A percentile compares a stretch with the other conserved stretches of the same genome.
phyloP scores from a whole-genome alignment of 1,140 invertebrate genomes.

The Drosophila santomea region DNA sequence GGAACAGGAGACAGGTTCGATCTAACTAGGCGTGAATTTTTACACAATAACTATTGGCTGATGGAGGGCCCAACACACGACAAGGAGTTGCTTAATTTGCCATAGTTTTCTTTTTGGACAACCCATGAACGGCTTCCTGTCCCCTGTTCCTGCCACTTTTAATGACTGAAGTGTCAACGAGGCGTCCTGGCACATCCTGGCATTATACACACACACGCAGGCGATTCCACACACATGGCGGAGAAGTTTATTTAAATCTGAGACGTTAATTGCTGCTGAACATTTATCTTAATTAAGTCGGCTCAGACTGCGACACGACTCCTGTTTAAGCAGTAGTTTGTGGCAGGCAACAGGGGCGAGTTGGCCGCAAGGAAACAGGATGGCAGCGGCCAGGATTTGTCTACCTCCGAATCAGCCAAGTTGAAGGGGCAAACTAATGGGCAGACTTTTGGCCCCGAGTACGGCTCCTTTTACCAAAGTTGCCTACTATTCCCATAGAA shows the following conservation, averaged over 20 bases:
- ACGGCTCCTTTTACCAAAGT: neutral
- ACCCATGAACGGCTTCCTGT: neutral
- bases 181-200: slow-evolving; percentile 3
- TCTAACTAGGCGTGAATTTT: slow-evolving; percentile 68
- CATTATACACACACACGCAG: slow-evolving; percentile 3
- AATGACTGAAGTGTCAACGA: slow-evolving; percentile 37
- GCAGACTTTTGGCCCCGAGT: slow-evolving; percentile 1
- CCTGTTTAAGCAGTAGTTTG: slow-evolving; percentile 36
- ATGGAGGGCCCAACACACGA: neutral
- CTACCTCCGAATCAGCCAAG: neutral
- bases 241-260: slow-evolving; percentile 42
- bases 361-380: slow-evolving; percentile 9
- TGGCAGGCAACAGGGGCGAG: neutral
- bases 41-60: slow-evolving; percentile 68
- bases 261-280: slow-evolving; percentile 52
- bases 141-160: slow-evolving; percentile 29
- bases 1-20: slow-evolving; percentile 13
- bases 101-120: slow-evolving; percentile 5
- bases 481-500: neutral
- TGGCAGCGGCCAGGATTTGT: slow-evolving; percentile 1
- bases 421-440: slow-evolving; percentile 4
- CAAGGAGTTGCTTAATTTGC: neutral
- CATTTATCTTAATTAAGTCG: slow-evolving; percentile 58
- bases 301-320: slow-evolving; percentile 6
- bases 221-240: slow-evolving; percentile 15